Conservation (phyloP, 2,113 vertebrate species). For the Turdus rufiventris region DNA sequence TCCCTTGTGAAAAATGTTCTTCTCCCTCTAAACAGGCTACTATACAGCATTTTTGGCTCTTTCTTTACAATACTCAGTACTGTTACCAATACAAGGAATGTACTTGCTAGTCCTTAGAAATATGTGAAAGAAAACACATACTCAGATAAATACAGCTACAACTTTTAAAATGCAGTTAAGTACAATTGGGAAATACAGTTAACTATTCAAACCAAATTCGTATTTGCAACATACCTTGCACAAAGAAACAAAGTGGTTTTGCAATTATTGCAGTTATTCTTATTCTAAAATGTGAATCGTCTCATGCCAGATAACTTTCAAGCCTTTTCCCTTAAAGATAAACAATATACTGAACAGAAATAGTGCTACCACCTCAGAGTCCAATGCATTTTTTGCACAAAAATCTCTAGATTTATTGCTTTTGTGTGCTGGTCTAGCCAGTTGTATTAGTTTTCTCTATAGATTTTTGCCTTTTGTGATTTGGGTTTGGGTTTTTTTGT, state of each 20-base stretch:
- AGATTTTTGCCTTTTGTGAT: neutral
- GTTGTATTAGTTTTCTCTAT: neutral
- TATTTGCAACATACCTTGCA: neutral
- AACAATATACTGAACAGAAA: neutral
- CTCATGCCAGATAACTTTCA: neutral
- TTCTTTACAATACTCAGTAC: neutral
- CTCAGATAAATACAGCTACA: neutral
- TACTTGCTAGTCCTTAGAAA: neutral
- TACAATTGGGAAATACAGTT: neutral
- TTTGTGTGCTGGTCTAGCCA: neutral
- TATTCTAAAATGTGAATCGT: neutral
- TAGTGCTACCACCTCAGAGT: neutral
- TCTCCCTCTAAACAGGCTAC: neutral
- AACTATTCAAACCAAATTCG: neutral
- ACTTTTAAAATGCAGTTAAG: neutral
- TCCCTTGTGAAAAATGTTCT: neutral
- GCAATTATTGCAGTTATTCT: neutral
- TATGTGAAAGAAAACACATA: neutral
- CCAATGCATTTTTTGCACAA: neutral
- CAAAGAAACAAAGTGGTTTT: neutral
- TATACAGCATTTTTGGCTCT: neutral
- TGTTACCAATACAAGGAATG: neutral
- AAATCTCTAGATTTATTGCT: neutral
- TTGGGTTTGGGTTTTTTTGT: no score
- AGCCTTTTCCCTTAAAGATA: neutral